Base-by-base conservation (phyloP, 2,113 vertebrate genomes). In the Malurus elegans region DNA sequence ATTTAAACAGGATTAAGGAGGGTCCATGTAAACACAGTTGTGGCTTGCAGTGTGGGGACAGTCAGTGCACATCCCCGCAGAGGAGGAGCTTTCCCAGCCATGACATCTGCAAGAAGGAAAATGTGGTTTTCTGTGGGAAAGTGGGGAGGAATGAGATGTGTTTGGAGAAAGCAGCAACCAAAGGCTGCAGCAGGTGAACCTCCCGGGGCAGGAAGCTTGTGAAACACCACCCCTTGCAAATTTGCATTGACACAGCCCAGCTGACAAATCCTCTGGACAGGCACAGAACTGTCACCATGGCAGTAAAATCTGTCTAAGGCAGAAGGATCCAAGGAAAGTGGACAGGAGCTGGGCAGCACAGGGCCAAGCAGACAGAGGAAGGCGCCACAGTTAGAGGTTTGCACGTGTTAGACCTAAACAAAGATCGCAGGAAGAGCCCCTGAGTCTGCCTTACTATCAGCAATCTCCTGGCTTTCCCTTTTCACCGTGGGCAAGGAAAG, bases 1-100 rank as follows among this genome's bases (percentile, higher is more conserved):
- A 88, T 70, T 79, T 88, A 94, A 91, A 83, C 84, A 91, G 53
- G 61, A 79, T 64, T 88, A 53, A 91, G 67, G 50, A 70, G 31
- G 0, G 0, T 48, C 61, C 45, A 26, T 65, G 67, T 88, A 94
- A 94, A 91, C 83, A 87, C 29, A 88, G 26, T 79, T 74, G 73
- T 79, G 56, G 40, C 18, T 74, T 58, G 44, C 56, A 36, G 31
- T 34, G 31, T n/a, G 45, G 16, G n/a, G 50, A 65, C 74, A 70
- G 50, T 8, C 45, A 32, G 16, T n/a, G 60, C 56, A 79, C 36
- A 73, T 72, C n/a, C 28, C 66, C 64, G 61, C 44, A 64, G 31
- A 44, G 25, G 29, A 72, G 88, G 88, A 84, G 34, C 47, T 94
- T 94, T 88, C 84, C 88, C 61, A 88, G 50, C 14, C 28, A 15